Base-by-base conservation (phyloP, 2,113 vertebrate species). In the Rhineura floridana region DNA sequence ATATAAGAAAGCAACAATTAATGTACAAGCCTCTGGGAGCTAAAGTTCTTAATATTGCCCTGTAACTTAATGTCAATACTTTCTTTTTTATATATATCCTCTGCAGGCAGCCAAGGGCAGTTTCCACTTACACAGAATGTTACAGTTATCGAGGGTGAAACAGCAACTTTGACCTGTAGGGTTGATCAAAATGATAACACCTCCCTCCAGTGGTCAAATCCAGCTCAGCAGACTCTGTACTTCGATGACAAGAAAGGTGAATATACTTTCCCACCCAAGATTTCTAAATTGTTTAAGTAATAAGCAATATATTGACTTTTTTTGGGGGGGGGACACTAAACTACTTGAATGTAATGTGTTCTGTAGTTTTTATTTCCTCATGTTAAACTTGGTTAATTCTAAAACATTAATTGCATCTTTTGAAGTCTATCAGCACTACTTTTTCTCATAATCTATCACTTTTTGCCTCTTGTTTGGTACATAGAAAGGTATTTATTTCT, bases 201-300 rank as follows among this genome's bases (percentile, higher is more conserved):
- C 96, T 99, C 98, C 98, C 98, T 99, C 98, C 98, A 99, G 98
- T 99, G 98, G 99, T 99, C 99, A 96, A 99, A 99, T 97, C 98
- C 98, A 95, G 98, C 99, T 98, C 99, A 99, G 97, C 99, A 99
- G 96, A 99, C 99, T 0, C 97, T 99, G 48, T 99, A 98, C 96
- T 99, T 99, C 23, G 99, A 99, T 84, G 98, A 99, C 96, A 99
- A 99, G 97, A 99, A 99, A 98, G 99, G 99, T 99, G 95, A 97
- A 82, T 94, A 84, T 23, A 0, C 90, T 95, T 95, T 91, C 65
- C 86, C 91, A 19, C 93, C 83, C 94, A 44, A 33, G 75, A 48
- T 21, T 55, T 95, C 87, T 93, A 72, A 84, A 87, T 86, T 12
- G 17, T n/a, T 87, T 93, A 91, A 93, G 84, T 88, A 91, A 93